Evolutionary conservation across 2,797 vertebrate genomes (phyloP).

Genomic region (Pseudochirops cupreus): DNA sequence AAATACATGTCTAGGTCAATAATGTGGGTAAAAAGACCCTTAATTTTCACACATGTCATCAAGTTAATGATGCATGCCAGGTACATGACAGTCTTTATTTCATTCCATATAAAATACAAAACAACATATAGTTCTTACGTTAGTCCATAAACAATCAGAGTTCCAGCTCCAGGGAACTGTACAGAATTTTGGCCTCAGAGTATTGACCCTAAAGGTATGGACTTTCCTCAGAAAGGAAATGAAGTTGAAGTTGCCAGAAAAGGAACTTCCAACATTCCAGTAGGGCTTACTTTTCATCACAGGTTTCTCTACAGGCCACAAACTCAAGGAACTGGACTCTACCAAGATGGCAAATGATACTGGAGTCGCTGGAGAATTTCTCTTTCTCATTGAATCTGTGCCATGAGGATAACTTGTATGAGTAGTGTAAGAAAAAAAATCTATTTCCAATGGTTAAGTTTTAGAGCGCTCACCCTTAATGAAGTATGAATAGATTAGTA

Average conservation of each 20-base stretch:
- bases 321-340: neutral
- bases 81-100: neutral
- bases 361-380: neutral
- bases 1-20: too few species aligned
- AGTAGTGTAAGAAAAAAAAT: neutral
- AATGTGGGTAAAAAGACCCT: too few species aligned
- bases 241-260: neutral
- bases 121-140: neutral
- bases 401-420: neutral
- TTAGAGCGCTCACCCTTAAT: too few species aligned
- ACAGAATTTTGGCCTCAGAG: neutral
- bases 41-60: too few species aligned
- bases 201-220: neutral
- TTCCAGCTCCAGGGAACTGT: neutral
- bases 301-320: neutral
- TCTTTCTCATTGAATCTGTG: neutral
- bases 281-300: neutral
- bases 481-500: too few species aligned
- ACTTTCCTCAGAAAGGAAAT: neutral
- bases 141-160: neutral
- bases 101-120: neutral
- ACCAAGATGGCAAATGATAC: neutral
- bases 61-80: too few species aligned
- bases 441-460: neutral
- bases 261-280: neutral